Conservation (phyloP, 1,140 invertebrate species). For the Drosophila tropicalis region DNA sequence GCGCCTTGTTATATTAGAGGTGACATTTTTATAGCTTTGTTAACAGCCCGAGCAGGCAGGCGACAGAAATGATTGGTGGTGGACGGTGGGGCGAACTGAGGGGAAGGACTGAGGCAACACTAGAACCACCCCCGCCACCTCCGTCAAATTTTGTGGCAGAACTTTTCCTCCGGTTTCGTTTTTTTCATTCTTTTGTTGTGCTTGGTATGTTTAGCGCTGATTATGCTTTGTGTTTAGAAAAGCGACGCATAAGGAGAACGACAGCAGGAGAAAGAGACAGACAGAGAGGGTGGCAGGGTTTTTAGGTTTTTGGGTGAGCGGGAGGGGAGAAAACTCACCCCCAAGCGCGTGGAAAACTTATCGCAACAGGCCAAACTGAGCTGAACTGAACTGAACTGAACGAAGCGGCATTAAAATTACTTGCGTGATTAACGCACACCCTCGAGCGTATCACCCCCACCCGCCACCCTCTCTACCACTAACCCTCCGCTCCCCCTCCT, state of each 20-base stretch:
- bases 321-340: constrained; percentile 60
- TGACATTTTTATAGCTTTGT: constrained; percentile 81
- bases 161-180: not conserved
- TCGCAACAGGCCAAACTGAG: constrained; percentile 39
- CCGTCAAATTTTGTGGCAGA: not conserved
- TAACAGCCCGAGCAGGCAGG: constrained; percentile 52
- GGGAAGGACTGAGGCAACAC: not conserved
- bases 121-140: not conserved
- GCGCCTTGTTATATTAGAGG: constrained; percentile 51
- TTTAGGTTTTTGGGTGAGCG: no score
- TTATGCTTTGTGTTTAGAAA: constrained; percentile 65
- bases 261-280: constrained; percentile 27
- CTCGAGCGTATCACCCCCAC: constrained; percentile 53
- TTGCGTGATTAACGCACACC: constrained; percentile 80
- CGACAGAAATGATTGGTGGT: not conserved
- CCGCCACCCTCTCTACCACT: no score
- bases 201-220: constrained; percentile 77
- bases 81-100: not conserved
- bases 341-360: constrained; percentile 52
- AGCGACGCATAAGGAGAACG: constrained; percentile 15
- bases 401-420: constrained; percentile 72
- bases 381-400: constrained; percentile 15
- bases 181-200: constrained; percentile 58
- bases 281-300: not conserved
- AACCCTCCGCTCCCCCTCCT: not conserved